Percentiles rank a stretch among this genome's conserved stretches.
Conservation (phyloP, 1,140 invertebrate species). For the Chymomyza costata region DNA sequence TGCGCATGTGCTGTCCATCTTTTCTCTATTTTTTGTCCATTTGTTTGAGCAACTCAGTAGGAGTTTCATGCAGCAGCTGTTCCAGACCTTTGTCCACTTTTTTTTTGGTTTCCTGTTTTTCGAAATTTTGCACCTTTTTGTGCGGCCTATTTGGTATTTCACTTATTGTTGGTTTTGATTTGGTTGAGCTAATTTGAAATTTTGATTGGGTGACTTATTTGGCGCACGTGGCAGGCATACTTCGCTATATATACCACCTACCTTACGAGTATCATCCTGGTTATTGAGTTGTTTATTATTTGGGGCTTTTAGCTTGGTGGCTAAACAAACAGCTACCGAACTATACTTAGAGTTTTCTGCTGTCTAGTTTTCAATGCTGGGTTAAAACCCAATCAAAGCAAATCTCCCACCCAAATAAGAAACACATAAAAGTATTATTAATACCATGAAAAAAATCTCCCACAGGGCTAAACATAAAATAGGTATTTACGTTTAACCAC, state of each 20-base stretch:
- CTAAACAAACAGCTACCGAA: too few species aligned
- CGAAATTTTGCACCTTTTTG: neutral
- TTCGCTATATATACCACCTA: too few species aligned
- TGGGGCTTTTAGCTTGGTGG: too few species aligned
- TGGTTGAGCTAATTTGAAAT: neutral
- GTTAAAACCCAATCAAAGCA: too few species aligned
- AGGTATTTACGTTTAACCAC: conserved; percentile 52
- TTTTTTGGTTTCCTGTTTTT: neutral
- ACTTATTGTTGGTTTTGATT: neutral
- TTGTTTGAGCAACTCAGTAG: neutral
- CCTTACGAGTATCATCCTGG: too few species aligned
- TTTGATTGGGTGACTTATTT: conserved; percentile 8
- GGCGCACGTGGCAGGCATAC: conserved; percentile 8
- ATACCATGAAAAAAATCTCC: conserved; percentile 46
- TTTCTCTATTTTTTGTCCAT: neutral
- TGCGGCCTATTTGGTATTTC: neutral
- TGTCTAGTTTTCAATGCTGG: too few species aligned
- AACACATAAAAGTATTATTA: conserved; percentile 50
- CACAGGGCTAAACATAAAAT: conserved; percentile 58
- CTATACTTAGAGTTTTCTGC: too few species aligned
- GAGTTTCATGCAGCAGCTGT: neutral
- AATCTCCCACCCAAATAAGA: conserved; percentile 38
- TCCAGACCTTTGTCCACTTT: neutral
- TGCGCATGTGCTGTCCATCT: conserved; percentile 27
- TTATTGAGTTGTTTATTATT: too few species aligned